Percentiles rank a stretch among this genome's conserved stretches.
Evolutionary conservation across 2,113 vertebrate species (phyloP).

Genomic region (Leucopternis melanops): DNA sequence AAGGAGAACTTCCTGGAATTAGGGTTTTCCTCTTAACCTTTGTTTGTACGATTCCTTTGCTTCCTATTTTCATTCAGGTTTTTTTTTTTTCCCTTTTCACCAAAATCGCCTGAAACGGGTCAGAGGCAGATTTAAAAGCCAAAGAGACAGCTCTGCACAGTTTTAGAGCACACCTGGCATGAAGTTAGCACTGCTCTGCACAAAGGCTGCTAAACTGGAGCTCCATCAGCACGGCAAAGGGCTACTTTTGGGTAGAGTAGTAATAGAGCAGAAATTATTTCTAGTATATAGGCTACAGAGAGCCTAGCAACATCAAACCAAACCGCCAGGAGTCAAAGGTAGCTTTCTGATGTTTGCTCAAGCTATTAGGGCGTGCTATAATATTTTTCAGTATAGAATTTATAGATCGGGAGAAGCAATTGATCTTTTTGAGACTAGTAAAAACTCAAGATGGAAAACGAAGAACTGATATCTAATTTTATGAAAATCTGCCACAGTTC

Average conservation of each 20-base stretch:
- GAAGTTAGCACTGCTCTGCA: background rate
- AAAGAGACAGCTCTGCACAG: background rate
- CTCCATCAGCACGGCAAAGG: background rate
- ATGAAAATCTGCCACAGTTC: slow-evolving; percentile 28
- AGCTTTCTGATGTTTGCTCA: background rate
- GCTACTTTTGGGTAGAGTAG: background rate
- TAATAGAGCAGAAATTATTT: background rate
- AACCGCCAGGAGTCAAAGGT: background rate
- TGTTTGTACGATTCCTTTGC: background rate
- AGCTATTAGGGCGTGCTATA: background rate
- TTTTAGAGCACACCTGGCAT: background rate
- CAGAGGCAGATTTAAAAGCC: background rate
- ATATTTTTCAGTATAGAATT: background rate
- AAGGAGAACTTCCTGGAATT: slow-evolving; percentile 9
- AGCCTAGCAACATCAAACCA: background rate
- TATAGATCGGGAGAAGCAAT: background rate
- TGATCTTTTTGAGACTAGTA: background rate
- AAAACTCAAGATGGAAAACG: background rate
- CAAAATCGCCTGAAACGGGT: background rate
- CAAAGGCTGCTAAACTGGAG: background rate
- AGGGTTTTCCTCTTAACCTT: slow-evolving; percentile 36
- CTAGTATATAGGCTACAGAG: background rate
- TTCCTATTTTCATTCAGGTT: background rate
- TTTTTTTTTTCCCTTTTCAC: background rate
- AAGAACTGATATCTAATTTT: background rate